Percentiles rank a stretch among this genome's conserved stretches.
These are phyloP conservation scores for Petaurus breviceps DNA, from an alignment of 2,113 vertebrate genomes.

Conservation along the genomic window DNA sequence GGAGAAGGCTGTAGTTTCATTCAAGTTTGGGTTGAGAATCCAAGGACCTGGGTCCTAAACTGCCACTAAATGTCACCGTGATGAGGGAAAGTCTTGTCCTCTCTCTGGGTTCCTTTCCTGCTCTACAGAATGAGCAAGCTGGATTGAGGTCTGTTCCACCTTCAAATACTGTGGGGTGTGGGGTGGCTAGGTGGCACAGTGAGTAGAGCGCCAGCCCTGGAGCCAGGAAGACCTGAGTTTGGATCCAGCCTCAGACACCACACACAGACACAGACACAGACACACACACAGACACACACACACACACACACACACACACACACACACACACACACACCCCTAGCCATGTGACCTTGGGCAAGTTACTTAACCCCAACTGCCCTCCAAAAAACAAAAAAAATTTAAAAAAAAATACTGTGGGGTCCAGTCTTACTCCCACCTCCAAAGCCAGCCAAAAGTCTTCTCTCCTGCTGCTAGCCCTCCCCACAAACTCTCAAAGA, in stretches of 20 bases:
- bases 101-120: background rate
- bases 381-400: too few relatives aligned
- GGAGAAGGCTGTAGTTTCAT: background rate
- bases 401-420: too few relatives aligned
- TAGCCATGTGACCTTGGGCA: too few relatives aligned
- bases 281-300: too few relatives aligned
- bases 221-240: too few relatives aligned
- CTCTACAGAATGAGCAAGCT: background rate
- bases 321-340: too few relatives aligned
- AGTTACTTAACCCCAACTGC: too few relatives aligned
- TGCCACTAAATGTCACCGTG: background rate
- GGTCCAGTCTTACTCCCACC: background rate
- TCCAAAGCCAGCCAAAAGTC: background rate
- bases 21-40: background rate
- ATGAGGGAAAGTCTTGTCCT: background rate
- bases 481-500: background rate
- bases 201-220: too few relatives aligned
- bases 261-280: too few relatives aligned
- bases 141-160: background rate
- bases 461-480: background rate
- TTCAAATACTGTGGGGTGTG: background rate
- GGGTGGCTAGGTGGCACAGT: too few relatives aligned
- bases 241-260: too few relatives aligned
- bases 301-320: too few relatives aligned
- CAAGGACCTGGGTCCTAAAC: background rate